Base-by-base conservation (phyloP, 2,888 invertebrate species). In the Cephus spinipes region DNA sequence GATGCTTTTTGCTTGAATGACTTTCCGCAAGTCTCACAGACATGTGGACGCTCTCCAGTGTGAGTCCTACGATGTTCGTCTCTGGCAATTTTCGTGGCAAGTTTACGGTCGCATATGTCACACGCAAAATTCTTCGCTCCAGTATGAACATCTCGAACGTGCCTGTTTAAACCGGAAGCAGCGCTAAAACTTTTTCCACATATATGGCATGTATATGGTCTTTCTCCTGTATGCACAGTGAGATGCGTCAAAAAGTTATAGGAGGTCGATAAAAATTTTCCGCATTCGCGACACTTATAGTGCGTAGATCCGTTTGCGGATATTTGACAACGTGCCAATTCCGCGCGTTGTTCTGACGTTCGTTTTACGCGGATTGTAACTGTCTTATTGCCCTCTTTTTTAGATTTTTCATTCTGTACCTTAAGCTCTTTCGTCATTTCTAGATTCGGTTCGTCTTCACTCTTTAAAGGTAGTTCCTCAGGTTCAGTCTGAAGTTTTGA, bases 211-310 rank as follows among this genome's bases (percentile, higher is more conserved):
- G 80, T 81, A 76, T 86, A 88, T 1, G 88, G 88, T 34, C 84
- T 85, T 68, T 88, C 86, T 9, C 85, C 84, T 1, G 86, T 85
- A 76, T 90, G 90, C n/a, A 83, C 87, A 23, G 84, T 84, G 1
- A 80, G 81, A 77, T 89, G 89, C 23, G 80, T 81, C 23, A 84
- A 36, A 30, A 88, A 86, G 79, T 88, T 94, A 88, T 94, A 94
- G 9, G 93, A 89, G 0, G 94, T 94, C 81, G 94, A 93, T n/a
- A 95, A 88, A 78, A 92, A 92, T 87, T 94, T 94, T 0, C 93
- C 92, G 87, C 95, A 95, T 11, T 92, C 89, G 35, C 88, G 91
- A 85, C 95, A 95, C 76, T 92, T 92, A 87, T 93, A 95, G 83
- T 91, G 93, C 3, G 92, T 90, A 76, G 92, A 92, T 0, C 93